Conservation (phyloP, 2,888 invertebrate species). For the Didymodactylos carnosus region DNA sequence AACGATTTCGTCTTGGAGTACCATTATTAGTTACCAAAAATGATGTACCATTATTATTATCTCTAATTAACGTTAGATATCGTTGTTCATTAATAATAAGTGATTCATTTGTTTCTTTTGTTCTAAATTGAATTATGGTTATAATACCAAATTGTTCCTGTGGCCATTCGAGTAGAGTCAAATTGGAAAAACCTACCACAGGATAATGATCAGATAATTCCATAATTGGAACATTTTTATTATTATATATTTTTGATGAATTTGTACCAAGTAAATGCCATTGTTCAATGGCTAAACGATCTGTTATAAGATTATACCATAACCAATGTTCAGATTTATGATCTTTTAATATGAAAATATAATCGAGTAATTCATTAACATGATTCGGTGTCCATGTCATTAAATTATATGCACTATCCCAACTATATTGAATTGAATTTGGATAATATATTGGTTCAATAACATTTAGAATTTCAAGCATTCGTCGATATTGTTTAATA, state of each 20-base stretch:
- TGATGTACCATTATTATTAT: background rate
- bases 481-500: background rate
- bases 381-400: background rate
- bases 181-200: background rate
- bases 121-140: background rate
- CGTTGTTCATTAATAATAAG: background rate
- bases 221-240: background rate
- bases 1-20: background rate
- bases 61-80: background rate
- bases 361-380: background rate
- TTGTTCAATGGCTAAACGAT: background rate
- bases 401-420: background rate
- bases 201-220: background rate
- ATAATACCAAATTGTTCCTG: background rate
- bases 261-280: background rate
- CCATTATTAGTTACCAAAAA: background rate
- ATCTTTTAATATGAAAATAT: background rate
- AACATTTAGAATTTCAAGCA: background rate
- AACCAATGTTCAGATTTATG: background rate
- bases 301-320: background rate
- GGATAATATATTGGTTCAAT: background rate
- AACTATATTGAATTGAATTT: background rate
- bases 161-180: background rate
- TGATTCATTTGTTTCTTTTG: background rate
- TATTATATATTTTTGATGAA: background rate